These are phyloP conservation scores for Melanotaenia nigrans DNA, from an alignment of 2,797 vertebrate genomes.

Conservation along the genomic window DNA sequence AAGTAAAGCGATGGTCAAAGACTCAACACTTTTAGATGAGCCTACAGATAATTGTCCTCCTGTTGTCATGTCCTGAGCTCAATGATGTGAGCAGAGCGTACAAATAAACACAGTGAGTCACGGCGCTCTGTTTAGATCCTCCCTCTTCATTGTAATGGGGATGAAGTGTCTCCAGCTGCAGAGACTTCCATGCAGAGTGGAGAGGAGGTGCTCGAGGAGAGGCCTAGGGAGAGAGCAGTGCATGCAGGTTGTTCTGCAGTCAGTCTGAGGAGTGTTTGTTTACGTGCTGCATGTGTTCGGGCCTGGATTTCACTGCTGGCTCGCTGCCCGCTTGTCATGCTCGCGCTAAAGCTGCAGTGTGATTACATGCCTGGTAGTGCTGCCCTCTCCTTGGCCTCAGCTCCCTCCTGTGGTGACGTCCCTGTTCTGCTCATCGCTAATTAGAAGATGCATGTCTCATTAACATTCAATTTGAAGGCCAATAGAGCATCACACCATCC, in stretches of 20 bases:
- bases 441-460: conserved; percentile 84
- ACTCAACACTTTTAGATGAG: too few relatives aligned
- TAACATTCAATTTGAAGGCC: conserved; percentile 86
- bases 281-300: conserved; percentile 72
- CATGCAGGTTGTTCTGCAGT: conserved; percentile 49
- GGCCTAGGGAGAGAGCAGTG: background rate
- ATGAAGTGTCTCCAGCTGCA: conserved; percentile 61
- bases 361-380: conserved; percentile 66
- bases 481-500: conserved; percentile 68
- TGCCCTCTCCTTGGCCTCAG: conserved; percentile 69
- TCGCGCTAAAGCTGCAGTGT: conserved; percentile 56
- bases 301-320: conserved; percentile 71
- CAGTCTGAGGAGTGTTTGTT: conserved; percentile 71
- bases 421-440: conserved; percentile 78
- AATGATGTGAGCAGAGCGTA: conserved; percentile 2
- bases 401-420: conserved; percentile 67
- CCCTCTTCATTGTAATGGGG: conserved; percentile 24
- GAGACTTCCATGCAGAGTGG: conserved; percentile 47
- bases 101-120: conserved; percentile 64
- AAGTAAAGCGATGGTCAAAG: too few relatives aligned
- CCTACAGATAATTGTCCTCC: too few relatives aligned
- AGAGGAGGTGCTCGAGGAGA: background rate
- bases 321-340: conserved; percentile 71
- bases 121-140: conserved; percentile 28
- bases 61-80: conserved; percentile 10